Evolutionary conservation across 2,888 invertebrate genomes (phyloP).

Genomic region (Bedellia somnulentella): DNA sequence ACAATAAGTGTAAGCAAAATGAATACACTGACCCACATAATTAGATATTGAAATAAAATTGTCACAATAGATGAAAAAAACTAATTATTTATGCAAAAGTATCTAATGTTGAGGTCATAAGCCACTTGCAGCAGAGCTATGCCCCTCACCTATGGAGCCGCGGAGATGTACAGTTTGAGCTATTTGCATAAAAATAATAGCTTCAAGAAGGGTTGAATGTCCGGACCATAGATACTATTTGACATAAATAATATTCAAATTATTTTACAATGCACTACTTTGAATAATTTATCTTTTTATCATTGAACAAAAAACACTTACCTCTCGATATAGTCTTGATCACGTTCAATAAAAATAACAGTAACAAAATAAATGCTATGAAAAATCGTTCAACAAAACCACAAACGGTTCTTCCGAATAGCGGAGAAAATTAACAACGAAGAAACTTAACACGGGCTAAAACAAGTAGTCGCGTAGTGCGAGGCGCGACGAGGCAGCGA

Average conservation of each 20-base stretch:
- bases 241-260: too few relatives aligned
- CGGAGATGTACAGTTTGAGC: constrained; percentile 4
- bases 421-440: constrained; percentile 18
- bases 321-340: constrained; percentile 20
- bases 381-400: constrained; percentile 45
- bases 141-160: constrained; percentile 18
- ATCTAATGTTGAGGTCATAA: constrained; percentile 31
- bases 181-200: constrained; percentile 40
- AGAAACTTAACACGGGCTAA: constrained; percentile 19
- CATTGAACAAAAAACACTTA: constrained; percentile 28
- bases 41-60: too few relatives aligned
- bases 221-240: too few relatives aligned
- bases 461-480: too few relatives aligned
- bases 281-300: too few relatives aligned
- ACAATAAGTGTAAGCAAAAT: too few relatives aligned
- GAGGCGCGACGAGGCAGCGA: too few relatives aligned
- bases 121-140: constrained; percentile 29
- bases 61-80: too few relatives aligned
- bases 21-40: too few relatives aligned
- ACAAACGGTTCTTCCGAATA: too few relatives aligned
- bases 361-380: constrained; percentile 31
- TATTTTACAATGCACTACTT: too few relatives aligned
- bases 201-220: constrained; percentile 21
- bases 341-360: constrained; percentile 19
- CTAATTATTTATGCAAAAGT: constrained; percentile 46